phyloP scores from a whole-genome alignment of 2,888 invertebrate genomes.

The Apotomis turbidana region DNA sequence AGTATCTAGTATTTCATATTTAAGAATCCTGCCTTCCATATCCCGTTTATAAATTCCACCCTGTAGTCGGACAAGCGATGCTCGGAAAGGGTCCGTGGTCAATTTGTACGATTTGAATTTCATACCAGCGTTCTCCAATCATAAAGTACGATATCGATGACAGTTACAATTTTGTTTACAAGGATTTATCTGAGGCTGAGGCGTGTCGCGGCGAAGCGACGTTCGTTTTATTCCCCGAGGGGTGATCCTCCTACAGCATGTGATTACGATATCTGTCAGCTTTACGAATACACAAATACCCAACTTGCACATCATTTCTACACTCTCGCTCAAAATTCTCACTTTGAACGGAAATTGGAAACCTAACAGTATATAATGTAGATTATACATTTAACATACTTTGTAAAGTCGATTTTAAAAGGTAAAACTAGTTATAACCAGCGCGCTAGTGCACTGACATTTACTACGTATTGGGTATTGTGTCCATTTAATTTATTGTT shows the following conservation, averaged over 20 bases:
- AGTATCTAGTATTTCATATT: neutral
- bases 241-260: conserved; percentile 37
- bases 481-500: no score
- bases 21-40: neutral
- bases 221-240: conserved; percentile 46
- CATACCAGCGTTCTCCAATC: conserved; percentile 64
- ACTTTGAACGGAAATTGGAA: neutral
- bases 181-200: conserved; percentile 65
- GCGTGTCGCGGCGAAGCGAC: conserved; percentile 49
- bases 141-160: conserved; percentile 75
- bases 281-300: conserved; percentile 39
- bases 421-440: no score
- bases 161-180: conserved; percentile 78
- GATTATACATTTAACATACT: no score
- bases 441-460: no score
- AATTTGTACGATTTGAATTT: conserved; percentile 71
- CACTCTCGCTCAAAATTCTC: neutral
- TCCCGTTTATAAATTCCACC: neutral
- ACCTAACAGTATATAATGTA: neutral
- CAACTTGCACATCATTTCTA: conserved; percentile 25
- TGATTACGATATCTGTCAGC: conserved; percentile 40
- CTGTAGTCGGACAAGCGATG: conserved; percentile 45
- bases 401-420: no score
- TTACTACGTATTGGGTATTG: no score
- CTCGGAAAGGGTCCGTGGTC: conserved; percentile 69